Conservation (phyloP, 2,888 invertebrate species). For the Polymixis flavicincta region DNA sequence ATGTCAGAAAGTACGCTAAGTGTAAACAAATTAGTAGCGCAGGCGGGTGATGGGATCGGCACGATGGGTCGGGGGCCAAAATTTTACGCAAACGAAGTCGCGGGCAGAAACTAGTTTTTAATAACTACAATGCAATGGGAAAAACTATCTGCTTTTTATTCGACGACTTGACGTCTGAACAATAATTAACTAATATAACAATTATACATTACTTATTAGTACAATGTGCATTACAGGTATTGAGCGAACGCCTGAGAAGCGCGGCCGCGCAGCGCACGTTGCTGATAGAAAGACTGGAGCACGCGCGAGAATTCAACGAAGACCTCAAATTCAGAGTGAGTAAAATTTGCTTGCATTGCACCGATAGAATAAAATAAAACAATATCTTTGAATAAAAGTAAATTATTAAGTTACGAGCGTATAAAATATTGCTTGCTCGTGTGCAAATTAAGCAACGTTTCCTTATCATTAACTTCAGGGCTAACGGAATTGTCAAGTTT, state of each 20-base stretch:
- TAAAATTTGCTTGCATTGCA: not conserved
- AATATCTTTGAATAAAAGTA: not conserved
- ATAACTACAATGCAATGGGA: not conserved
- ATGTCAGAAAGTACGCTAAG: too few relatives aligned
- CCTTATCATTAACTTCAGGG: conserved; percentile 31
- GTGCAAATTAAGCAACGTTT: conserved; percentile 14
- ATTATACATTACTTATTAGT: conserved; percentile 26
- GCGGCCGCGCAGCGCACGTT: conserved; percentile 92
- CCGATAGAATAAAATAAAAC: conserved; percentile 4
- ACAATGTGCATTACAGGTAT: conserved; percentile 89
- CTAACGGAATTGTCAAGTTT: conserved; percentile 27
- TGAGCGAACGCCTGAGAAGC: conserved; percentile 93
- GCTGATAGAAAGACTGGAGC: conserved; percentile 93
- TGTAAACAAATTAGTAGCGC: too few relatives aligned
- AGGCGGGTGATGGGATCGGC: too few relatives aligned
- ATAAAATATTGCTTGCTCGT: not conserved
- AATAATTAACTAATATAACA: not conserved
- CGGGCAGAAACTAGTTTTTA: not conserved
- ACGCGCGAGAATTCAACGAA: conserved; percentile 94
- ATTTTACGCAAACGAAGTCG: too few relatives aligned
- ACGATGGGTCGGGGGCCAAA: too few relatives aligned
- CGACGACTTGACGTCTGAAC: not conserved
- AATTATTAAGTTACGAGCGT: not conserved
- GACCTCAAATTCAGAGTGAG: conserved; percentile 95
- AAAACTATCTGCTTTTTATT: not conserved